These are phyloP conservation scores for Prietella phreatophila DNA, from an alignment of 2,113 vertebrate genomes.

Conservation along the genomic window DNA sequence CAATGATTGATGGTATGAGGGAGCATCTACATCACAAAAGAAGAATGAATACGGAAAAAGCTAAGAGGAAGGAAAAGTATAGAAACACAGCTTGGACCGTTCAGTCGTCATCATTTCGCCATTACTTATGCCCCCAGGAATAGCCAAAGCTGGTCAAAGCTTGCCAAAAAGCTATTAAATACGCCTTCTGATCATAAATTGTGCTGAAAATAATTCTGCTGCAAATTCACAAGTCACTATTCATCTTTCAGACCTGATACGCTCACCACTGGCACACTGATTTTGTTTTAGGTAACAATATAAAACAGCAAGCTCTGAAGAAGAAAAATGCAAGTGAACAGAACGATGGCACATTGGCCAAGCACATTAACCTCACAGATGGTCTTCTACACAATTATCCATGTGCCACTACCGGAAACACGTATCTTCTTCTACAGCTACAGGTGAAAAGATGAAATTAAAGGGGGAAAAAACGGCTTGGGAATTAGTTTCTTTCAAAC, in stretches of 20 bases:
- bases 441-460: not conserved
- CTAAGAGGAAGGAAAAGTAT: conserved; percentile 21
- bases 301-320: not conserved
- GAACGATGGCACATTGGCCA: not conserved
- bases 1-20: conserved; percentile 36
- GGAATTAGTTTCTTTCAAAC: not conserved
- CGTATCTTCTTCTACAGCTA: not conserved
- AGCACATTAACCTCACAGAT: conserved; percentile 9
- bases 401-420: not conserved
- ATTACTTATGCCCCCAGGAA: conserved; percentile 12
- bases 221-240: not conserved
- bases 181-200: not conserved
- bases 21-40: conserved; percentile 39
- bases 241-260: not conserved
- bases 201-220: not conserved
- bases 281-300: not conserved
- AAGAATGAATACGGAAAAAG: conserved; percentile 29
- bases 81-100: conserved; percentile 26
- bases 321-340: not conserved
- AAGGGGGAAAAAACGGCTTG: not conserved
- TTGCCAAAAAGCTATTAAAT: not conserved
- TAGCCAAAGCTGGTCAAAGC: not conserved
- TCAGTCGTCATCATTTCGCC: conserved; percentile 26
- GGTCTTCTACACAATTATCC: not conserved
- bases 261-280: not conserved